Evolutionary conservation across 2,113 vertebrate genomes (phyloP), one percentile per base, ranked within the genome.

Genomic region (Brachyistius frenatus): DNA sequence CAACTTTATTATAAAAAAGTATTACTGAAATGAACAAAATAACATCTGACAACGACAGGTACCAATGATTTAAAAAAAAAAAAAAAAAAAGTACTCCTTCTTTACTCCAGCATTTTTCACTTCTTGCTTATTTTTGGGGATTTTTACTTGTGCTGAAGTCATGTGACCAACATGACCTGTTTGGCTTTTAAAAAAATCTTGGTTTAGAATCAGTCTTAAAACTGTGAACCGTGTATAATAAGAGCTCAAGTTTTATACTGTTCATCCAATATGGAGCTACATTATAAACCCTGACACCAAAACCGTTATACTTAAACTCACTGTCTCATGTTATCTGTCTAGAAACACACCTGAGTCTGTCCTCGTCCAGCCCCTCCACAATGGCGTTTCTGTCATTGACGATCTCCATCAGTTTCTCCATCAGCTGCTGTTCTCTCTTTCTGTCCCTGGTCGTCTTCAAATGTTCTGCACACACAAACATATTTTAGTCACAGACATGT

Each of bases 331-430:
- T 53, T 37, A 7, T 7, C 5, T 15, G 49, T 16, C 37, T 15
- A 33, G 55, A 31, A n/a, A 66, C 69, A 11, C 76, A 98, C 98
- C 98, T 96, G 89, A 99, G 86, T 31, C 98, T 86, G 93, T 99
- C 98, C 62, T 99, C 97, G 5, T 99, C 98, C 92, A 99, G 90
- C 16, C 93, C 93, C 1, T 99, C 97, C 2, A 99, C 67, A 0
- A 99, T 99, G 0, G 87, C 93, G 0, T 96, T 99, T 5, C 98
- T 90, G 84, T 97, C 94, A 0, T 98, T 96, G 79, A 99, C 95
- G 0, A 96, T 98, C 79, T 87, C 93, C n/a, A 99, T 2, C 2
- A 98, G 97, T 0, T 91, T 96, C 0, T 69, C 81, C 91, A 99
- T 95, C 83, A 99, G 95, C 49, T 98, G 89, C 55, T 94, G 53